phyloP scores from a whole-genome alignment of 2,888 invertebrate species.

The Drosophila cognata region DNA sequence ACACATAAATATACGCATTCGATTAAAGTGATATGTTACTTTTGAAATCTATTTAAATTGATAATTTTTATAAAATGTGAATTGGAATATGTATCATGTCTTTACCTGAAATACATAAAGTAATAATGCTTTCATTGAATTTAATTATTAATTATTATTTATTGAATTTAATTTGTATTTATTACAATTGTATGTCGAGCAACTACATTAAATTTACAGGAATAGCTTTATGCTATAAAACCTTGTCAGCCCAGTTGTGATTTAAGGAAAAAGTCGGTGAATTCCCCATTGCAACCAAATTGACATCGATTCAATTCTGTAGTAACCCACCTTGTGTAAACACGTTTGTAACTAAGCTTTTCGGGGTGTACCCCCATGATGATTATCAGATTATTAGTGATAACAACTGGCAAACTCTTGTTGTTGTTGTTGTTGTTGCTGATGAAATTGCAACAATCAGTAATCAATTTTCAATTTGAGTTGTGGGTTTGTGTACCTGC shows the following conservation, averaged over 20 bases:
- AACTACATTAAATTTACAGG: not conserved
- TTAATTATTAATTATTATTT: not conserved
- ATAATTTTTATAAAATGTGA: not conserved
- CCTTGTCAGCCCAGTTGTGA: not conserved
- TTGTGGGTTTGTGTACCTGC: slow-evolving; percentile 40
- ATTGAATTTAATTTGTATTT: not conserved
- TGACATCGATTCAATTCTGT: not conserved
- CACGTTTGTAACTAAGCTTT: not conserved
- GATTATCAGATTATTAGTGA: slow-evolving; percentile 53
- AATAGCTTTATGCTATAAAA: not conserved
- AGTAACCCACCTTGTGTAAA: not conserved
- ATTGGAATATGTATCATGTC: not conserved
- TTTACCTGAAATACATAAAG: not conserved
- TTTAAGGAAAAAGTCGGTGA: not conserved
- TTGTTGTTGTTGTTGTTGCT: slow-evolving; percentile 30
- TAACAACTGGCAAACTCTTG: slow-evolving; percentile 57
- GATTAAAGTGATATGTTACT: not conserved
- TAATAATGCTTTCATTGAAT: not conserved
- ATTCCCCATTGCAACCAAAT: not conserved
- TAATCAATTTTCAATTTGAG: slow-evolving; percentile 69
- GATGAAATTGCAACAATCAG: slow-evolving; percentile 55
- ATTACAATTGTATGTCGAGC: not conserved
- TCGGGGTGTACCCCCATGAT: slow-evolving; percentile 2
- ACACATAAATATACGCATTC: not conserved
- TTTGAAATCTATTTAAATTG: not conserved